Evolutionary conservation across 2,797 vertebrate species (phyloP).

Genomic region (Acanthiza pusilla): DNA sequence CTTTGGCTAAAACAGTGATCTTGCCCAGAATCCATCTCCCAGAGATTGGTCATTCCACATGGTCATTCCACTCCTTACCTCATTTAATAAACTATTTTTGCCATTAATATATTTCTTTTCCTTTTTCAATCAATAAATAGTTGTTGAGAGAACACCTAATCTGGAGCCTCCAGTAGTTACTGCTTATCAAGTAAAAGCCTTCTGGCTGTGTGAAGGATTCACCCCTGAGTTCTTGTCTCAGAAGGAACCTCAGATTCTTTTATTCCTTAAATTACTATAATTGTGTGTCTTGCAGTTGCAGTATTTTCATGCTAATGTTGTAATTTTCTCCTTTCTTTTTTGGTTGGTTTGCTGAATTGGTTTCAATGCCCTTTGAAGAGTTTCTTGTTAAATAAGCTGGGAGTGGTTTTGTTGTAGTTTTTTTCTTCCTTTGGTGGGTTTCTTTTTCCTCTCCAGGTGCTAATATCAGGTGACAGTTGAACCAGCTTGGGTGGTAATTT

Average conservation of each 20-base stretch:
- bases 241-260: background rate
- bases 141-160: background rate
- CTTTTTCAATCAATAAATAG: background rate
- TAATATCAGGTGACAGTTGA: background rate
- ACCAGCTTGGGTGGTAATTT: background rate
- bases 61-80: background rate
- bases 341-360: background rate
- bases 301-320: conserved; percentile 38
- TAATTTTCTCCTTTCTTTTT: conserved; percentile 7
- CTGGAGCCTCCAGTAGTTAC: background rate
- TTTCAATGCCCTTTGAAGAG: conserved; percentile 17
- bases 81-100: background rate
- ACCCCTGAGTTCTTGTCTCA: background rate
- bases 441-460: background rate
- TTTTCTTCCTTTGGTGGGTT: accelerated
- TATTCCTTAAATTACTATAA: conserved; percentile 31
- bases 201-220: background rate
- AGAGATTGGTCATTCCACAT: background rate
- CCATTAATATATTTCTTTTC: background rate
- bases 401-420: background rate
- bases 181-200: background rate
- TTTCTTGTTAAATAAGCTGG: background rate
- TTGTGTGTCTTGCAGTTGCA: background rate
- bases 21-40: background rate
- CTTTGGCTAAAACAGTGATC: background rate